phyloP scores from a whole-genome alignment of 2,797 vertebrate genomes.

The Pipistrellus pipistrellus region DNA sequence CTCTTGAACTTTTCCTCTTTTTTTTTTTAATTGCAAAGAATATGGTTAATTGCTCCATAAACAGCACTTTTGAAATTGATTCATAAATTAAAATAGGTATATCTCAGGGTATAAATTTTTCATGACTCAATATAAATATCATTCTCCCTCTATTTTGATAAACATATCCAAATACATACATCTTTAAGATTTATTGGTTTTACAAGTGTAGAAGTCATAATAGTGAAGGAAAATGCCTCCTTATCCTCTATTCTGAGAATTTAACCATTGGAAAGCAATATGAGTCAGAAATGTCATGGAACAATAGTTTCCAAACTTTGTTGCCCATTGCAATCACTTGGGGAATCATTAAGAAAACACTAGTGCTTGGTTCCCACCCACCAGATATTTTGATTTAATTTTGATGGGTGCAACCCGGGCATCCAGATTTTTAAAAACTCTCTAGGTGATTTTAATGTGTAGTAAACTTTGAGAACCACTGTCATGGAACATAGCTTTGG shows the following conservation, averaged over 20 bases:
- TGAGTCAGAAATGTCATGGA: not conserved
- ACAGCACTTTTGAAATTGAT: constrained; percentile 27
- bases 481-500: constrained; percentile 2
- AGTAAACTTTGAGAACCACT: constrained; percentile 8
- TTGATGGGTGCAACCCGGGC: not conserved
- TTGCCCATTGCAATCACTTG: not conserved
- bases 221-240: not conserved
- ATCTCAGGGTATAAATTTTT: constrained; percentile 31
- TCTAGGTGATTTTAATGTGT: constrained; percentile 4
- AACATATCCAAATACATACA: not conserved
- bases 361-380: not conserved
- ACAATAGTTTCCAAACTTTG: not conserved
- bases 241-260: constrained; percentile 13
- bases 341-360: constrained; percentile 2
- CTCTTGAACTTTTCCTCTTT: constrained; percentile 1
- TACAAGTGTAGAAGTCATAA: constrained; percentile 8
- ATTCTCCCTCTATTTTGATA: constrained; percentile 43
- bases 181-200: constrained; percentile 49
- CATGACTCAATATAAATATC: not conserved
- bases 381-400: constrained; percentile 50
- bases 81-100: constrained; percentile 4
- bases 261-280: not conserved
- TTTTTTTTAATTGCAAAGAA: constrained; percentile 35
- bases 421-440: constrained; percentile 34
- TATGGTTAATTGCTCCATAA: not conserved